Evolutionary conservation across 2,888 invertebrate genomes (phyloP), one percentile per base, ranked within the genome.

Genomic region (Antitype chi): DNA sequence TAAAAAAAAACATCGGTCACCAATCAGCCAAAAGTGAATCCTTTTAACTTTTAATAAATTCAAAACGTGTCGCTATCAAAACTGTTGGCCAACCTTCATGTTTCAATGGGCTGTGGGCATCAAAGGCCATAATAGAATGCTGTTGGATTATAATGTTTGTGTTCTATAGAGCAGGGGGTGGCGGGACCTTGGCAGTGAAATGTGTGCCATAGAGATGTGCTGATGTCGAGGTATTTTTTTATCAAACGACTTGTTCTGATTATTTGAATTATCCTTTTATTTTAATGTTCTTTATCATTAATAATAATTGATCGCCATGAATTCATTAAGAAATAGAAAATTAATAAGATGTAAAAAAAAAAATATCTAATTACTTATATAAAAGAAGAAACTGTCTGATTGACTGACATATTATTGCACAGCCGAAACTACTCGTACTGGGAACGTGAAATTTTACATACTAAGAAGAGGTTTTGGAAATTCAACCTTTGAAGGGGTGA

Each of bases 161-260:
- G 80, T 82, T 87, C 80, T 82, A 82, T 78, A 87, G 83, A 80
- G 78, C 88, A 80, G 84, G 87, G 92, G 91, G 90, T 89, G 83
- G 89, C 78, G 87, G 79, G 93, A 85, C 93, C 93, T 94, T 94
- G 94, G 89, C 94, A 92, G 87, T 94, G 93, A 93, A 93, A 93
- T 92, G 87, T 88, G 89, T 64, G 59, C 62, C 55, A 63, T 90
- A 91, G 92, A 63, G 91, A 87, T 85, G 92, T 70, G 82, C 38
- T 5, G 0, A 32, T 38, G n/a, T 80, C 78, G 74, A 76, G 49
- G 20, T 0, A 32, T 9, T 17, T 28, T 52, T 77, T 64, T 17
- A 17, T 17, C 15, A 4, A 43, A 15, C n/a, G 2, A 28, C 4
- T 20, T 25, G 20, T 23, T 74, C 7, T 57, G 32, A 0, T 11